Evolutionary conservation across 1,140 invertebrate species (phyloP).

Genomic region (Tenebrio molitor): DNA sequence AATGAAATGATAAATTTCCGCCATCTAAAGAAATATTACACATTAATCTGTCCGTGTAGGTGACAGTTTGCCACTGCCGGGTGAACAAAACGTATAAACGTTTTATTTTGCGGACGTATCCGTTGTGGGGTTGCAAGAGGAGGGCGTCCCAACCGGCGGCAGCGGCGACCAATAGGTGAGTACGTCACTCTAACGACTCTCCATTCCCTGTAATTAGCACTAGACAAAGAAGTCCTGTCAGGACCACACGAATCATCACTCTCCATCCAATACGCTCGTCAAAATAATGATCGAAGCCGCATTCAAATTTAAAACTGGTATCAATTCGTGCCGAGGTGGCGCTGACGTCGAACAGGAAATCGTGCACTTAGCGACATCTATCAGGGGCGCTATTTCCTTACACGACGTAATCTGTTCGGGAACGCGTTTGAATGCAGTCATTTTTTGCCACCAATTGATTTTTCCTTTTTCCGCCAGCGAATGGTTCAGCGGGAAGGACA

Average conservation of each 20-base stretch:
- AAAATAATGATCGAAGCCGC: constrained; percentile 25
- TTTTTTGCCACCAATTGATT: constrained; percentile 5
- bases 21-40: constrained; percentile 37
- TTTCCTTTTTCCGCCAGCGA: constrained; percentile 35
- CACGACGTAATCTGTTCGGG: neutral
- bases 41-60: constrained; percentile 64
- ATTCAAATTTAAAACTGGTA: constrained; percentile 36
- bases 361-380: constrained; percentile 4
- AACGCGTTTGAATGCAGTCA: neutral
- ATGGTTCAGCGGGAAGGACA: constrained; percentile 64
- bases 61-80: constrained; percentile 78
- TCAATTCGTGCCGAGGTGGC: neutral
- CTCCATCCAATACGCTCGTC: constrained; percentile 39
- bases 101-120: constrained; percentile 67
- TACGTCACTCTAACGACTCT: constrained; percentile 48
- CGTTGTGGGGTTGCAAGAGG: constrained; percentile 61
- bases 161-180: constrained; percentile 59
- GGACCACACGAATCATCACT: constrained; percentile 45
- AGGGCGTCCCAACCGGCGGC: constrained; percentile 67
- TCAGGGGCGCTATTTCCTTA: constrained; percentile 11
- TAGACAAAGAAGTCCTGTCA: constrained; percentile 50
- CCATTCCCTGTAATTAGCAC: constrained; percentile 61
- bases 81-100: constrained; percentile 79
- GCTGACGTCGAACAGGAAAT: neutral
- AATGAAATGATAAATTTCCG: constrained; percentile 39